Conservation (phyloP, 2,113 vertebrate species). For the Actenoides lindsayi region DNA sequence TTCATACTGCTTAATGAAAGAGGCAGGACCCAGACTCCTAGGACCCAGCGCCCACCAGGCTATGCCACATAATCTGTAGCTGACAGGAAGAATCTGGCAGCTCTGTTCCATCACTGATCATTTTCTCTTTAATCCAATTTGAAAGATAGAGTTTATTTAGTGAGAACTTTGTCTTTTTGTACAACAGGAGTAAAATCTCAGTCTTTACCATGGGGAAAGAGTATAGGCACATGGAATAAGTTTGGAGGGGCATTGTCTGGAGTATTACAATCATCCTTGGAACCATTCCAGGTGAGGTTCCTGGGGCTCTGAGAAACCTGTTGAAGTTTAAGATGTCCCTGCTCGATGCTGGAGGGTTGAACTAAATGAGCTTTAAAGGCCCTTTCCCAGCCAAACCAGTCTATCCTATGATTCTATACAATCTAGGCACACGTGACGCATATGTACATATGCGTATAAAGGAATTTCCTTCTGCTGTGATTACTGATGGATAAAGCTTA, state of each 20-base stretch:
- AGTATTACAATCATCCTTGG: background rate
- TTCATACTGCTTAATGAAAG: constrained; percentile 21
- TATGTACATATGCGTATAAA: background rate
- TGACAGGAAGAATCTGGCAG: background rate
- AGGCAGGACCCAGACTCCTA: constrained; percentile 13
- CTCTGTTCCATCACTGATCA: background rate
- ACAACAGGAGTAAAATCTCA: background rate
- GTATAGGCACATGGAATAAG: background rate
- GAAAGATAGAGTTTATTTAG: background rate
- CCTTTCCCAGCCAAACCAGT: too few relatives aligned
- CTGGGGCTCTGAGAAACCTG: background rate
- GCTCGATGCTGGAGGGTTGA: background rate
- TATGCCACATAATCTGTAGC: background rate
- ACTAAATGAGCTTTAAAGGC: background rate
- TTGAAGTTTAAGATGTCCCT: background rate
- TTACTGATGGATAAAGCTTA: background rate
- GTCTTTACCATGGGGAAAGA: background rate
- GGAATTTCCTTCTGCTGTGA: background rate
- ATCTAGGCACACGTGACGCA: accelerated
- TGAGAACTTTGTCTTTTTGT: background rate
- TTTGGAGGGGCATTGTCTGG: background rate
- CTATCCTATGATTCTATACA: too few relatives aligned
- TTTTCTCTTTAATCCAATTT: background rate
- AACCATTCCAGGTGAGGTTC: background rate
- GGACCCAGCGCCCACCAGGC: background rate